Base-by-base conservation (phyloP, 2,797 vertebrate species). In the Salarias fasciatus region DNA sequence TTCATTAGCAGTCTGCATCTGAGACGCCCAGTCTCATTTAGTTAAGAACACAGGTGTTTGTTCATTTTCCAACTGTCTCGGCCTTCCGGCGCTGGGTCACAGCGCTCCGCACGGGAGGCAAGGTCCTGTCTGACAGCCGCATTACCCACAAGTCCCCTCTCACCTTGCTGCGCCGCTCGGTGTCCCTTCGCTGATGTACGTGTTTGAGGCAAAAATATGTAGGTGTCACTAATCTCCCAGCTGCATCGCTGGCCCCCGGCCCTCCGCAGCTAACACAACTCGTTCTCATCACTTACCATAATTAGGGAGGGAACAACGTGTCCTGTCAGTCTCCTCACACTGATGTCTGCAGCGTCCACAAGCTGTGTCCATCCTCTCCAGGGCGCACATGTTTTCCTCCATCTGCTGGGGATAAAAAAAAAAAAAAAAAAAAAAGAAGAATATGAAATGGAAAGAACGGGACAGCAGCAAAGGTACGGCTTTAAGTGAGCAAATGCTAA, bases 81-180 rank as follows among this genome's bases (percentile, higher is more conserved):
- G 55, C 61, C 47, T 64, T 62, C 40, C 10, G 75, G 60, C 68
- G 60, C 57, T 24, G 15, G 60, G 80, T 84, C 79, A 78, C 62
- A 46, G 36, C 65, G 53, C 42, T 11, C 45, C 44, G 57, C 72
- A 57, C 40, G 15, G 48, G 41, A 66, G 69, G 60, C 79, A 77
- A 68, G 74, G 72, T 75, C 69, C 62, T 51, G 56, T 72, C 8
- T 87, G 83, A 89, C 83, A 83, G 73, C 66, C 52, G 73, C 60
- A 65, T 58, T 68, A 69, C 54, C 58, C 68, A 77, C 35, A 77
- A 53, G 64, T 67, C 68, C 44, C 63, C 35, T 73, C 70, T 89
- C 79, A 86, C 82, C 86, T 86, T 84, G 79, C 79, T 82, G 50
- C 60, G 44, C 53, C 65, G 45, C 72, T 66, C 52, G 11, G 40